A percentile compares a stretch with the other conserved stretches of the same genome.
Evolutionary conservation across 2,888 invertebrate species (phyloP).

Genomic region (Ennomos erosarius): DNA sequence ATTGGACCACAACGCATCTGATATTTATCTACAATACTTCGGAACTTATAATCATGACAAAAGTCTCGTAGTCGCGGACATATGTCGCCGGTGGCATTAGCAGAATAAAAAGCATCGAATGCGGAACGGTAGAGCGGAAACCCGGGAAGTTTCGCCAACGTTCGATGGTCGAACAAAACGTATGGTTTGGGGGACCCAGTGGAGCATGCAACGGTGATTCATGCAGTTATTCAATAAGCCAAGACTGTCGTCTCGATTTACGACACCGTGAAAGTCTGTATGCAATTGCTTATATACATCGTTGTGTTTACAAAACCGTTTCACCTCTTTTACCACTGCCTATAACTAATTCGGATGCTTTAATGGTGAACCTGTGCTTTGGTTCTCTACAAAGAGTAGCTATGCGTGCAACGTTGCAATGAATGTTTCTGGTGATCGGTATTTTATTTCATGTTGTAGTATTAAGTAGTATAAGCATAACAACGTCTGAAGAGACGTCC

Average conservation of each 20-base stretch:
- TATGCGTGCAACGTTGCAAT: too few species aligned
- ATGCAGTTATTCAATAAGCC: conserved; percentile 81
- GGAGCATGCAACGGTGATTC: conserved; percentile 75
- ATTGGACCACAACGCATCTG: conserved; percentile 43
- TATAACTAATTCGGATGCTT: too few species aligned
- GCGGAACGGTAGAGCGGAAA: conserved; percentile 60
- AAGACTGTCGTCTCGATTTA: conserved; percentile 59
- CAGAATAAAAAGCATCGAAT: conserved; percentile 60
- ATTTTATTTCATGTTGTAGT: too few species aligned
- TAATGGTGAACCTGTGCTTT: too few species aligned
- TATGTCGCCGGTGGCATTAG: conserved; percentile 71
- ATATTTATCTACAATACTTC: conserved; percentile 46
- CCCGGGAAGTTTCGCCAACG: conserved; percentile 41
- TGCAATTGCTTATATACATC: conserved; percentile 36
- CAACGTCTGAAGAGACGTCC: too few species aligned
- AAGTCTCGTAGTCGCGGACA: conserved; percentile 52
- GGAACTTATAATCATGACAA: conserved; percentile 66
- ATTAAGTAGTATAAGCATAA: too few species aligned
- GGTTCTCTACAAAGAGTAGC: too few species aligned
- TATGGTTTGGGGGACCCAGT: conserved; percentile 65
- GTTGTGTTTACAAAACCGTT: too few species aligned
- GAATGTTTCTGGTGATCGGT: too few species aligned
- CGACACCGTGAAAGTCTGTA: conserved; percentile 56
- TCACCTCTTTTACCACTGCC: too few species aligned
- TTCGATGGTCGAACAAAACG: conserved; percentile 59